Conservation (phyloP, 2,113 vertebrate species). For the Syngnathoides biaculeatus region DNA sequence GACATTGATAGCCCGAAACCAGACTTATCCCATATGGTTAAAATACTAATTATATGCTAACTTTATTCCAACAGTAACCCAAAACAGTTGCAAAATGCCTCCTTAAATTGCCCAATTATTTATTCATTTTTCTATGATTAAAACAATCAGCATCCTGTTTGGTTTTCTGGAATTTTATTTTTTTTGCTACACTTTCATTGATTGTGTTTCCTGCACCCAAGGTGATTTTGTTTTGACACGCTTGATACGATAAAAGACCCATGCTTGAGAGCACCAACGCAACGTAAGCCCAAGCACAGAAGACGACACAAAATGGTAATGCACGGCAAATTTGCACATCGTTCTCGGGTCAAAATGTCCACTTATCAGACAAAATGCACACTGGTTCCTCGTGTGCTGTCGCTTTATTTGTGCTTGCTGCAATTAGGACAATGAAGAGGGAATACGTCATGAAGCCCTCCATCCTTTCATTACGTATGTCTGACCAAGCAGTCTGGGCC, state of each 20-base stretch:
- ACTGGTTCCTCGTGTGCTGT: constrained; percentile 39
- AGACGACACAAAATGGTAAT: constrained; percentile 3
- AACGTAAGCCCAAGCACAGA: background rate
- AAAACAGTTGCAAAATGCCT: background rate
- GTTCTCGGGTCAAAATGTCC: constrained; percentile 51
- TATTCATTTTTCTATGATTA: background rate
- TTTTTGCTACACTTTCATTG: background rate
- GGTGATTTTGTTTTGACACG: constrained; percentile 6
- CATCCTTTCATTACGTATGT: constrained; percentile 47
- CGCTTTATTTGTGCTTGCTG: constrained; percentile 43
- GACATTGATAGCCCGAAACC: background rate
- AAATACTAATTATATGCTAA: background rate
- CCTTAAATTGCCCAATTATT: background rate
- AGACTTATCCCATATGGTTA: background rate
- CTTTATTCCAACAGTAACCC: background rate
- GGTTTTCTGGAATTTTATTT: background rate
- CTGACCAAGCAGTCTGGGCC: constrained; percentile 24
- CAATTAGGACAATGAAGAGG: constrained; percentile 60
- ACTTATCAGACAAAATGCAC: constrained; percentile 60
- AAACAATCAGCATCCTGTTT: constrained; percentile 3
- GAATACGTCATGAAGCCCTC: constrained; percentile 44
- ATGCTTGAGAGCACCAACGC: background rate
- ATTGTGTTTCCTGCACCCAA: background rate
- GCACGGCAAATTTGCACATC: constrained; percentile 45
- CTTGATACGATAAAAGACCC: background rate